Evolutionary conservation across 1,140 invertebrate genomes (phyloP).

Genomic region (Oncopodura yosiiana): DNA sequence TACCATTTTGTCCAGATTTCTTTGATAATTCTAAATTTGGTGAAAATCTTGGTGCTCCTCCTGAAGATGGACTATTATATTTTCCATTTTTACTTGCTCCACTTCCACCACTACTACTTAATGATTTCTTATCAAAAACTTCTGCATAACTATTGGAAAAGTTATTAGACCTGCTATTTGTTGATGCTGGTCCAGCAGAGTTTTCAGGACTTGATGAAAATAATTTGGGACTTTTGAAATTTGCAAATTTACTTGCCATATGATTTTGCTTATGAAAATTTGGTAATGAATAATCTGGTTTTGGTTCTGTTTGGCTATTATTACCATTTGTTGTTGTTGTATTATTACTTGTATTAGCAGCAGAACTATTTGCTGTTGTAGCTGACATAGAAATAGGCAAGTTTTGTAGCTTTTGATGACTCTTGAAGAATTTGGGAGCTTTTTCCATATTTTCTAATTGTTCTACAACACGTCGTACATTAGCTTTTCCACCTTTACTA

Average conservation of each 20-base stretch:
- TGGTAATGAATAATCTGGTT: slow-evolving; percentile 25
- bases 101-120: too few relatives aligned
- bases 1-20: background rate
- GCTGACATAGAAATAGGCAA: background rate
- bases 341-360: slow-evolving; percentile 4
- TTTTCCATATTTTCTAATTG: slow-evolving; percentile 27
- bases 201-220: slow-evolving; percentile 29
- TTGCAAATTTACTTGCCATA: slow-evolving; percentile 35
- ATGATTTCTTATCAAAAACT: slow-evolving; percentile 15
- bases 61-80: slow-evolving; percentile 11
- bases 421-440: background rate
- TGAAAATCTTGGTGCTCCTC: slow-evolving; percentile 22
- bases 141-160: slow-evolving; percentile 17
- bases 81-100: slow-evolving; percentile 2
- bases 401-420: slow-evolving; percentile 20
- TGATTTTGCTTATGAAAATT: slow-evolving; percentile 33
- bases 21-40: slow-evolving; percentile 21
- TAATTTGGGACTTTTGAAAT: slow-evolving; percentile 33
- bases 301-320: slow-evolving; percentile 13
- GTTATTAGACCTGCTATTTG: slow-evolving; percentile 13
- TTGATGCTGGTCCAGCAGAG: slow-evolving; percentile 7
- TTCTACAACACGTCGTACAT: slow-evolving; percentile 26
- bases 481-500: background rate
- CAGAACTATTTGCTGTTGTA: background rate
- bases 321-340: too few relatives aligned